Evolutionary conservation across 2,888 invertebrate species (phyloP), one percentile per base, ranked within the genome.

Genomic region (Philhelius pedissequus): DNA sequence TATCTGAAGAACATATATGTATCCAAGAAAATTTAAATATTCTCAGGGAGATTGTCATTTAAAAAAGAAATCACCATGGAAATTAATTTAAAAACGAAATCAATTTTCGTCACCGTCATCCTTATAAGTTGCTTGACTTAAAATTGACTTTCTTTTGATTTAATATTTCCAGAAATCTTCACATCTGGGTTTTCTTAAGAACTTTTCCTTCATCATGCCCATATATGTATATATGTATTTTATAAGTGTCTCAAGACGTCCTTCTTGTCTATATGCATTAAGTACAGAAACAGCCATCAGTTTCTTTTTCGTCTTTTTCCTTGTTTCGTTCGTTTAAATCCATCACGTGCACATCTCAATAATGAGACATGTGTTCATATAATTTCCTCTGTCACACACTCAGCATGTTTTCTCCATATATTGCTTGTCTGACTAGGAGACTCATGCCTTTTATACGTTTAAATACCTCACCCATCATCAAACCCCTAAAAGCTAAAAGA

Each of bases 331-430:
- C 32, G 27, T 25, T 48, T 68, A 76, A 76, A 76, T 76, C 71
- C 68, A 80, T 84, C 83, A 83, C 83, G 83, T 78, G 70, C 60
- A 74, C 64, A 78, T 84, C 74, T 68, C 76, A 76, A 84, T 84
- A 80, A 84, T 84, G 77, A 84, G 80, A 68, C 84, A 71, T 80
- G 71, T 71, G 71, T 71, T 80, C 84, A 79, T 76, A 76, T 80
- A 84, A 84, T 84, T 84, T 75, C 84, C 75, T 68, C 79, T 71
- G 80, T 79, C 71, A 80, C 80, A 80, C 66, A 71, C 80, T 62
- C 75, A 66, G 64, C 70, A 64, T 70, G 69, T 62, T 48, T 64
- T 52, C n/a, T n/a, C 30, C 35, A 50, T 15, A 35, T 62, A 62
- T 22, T 62, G 64, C 74, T 64, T 64, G 60, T 60, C 75, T 38